Evolutionary conservation across 2,888 invertebrate genomes (phyloP).

Genomic region (Adineta ricciae): DNA sequence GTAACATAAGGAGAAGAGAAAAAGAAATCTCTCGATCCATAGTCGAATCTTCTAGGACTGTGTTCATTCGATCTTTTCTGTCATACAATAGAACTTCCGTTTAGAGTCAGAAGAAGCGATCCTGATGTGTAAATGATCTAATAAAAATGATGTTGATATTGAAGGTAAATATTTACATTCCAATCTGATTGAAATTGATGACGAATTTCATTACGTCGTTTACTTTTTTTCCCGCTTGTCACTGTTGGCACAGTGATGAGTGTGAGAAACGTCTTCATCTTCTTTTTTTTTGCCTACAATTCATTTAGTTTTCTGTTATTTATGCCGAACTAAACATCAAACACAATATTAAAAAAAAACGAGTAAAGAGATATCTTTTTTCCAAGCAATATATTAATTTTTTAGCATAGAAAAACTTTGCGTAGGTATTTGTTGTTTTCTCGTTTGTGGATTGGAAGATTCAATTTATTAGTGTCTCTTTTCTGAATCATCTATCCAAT

Average conservation of each 20-base stretch:
- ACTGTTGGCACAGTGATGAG: background rate
- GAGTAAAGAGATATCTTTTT: background rate
- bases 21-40: background rate
- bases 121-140: no score
- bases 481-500: no score
- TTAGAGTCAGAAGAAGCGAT: background rate
- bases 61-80: background rate
- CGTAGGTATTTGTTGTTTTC: background rate
- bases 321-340: background rate
- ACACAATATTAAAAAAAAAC: background rate
- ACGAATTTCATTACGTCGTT: background rate
- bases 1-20: background rate
- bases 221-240: background rate
- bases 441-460: background rate
- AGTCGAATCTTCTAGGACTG: background rate
- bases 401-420: no score
- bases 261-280: background rate
- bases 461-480: background rate
- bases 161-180: background rate
- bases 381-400: no score
- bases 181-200: no score
- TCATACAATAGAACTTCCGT: background rate
- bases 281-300: no score
- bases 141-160: background rate
- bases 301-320: background rate